phyloP scores from a whole-genome alignment of 2,113 vertebrate species.

The Corvus hawaiiensis region DNA sequence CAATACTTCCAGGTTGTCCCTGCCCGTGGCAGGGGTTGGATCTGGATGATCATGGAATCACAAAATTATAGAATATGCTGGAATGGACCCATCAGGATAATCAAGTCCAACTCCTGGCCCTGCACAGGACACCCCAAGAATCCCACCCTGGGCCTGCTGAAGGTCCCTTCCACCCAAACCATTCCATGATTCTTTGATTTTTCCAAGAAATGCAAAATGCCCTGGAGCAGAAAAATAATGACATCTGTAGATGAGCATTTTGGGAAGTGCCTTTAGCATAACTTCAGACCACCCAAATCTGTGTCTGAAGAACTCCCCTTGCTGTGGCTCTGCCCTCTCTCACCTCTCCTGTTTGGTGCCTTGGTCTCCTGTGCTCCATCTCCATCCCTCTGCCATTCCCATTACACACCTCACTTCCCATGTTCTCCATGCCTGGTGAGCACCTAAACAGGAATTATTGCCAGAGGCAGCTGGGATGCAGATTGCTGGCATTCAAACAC shows the following conservation, averaged over 20 bases:
- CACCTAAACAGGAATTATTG: neutral
- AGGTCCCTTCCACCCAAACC: neutral
- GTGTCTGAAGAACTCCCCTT: neutral
- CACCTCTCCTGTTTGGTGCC: neutral
- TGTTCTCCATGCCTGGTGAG: neutral
- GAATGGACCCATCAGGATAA: too few species aligned
- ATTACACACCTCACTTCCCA: neutral
- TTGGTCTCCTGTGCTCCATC: neutral
- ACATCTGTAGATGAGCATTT: neutral
- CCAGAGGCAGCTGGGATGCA: neutral
- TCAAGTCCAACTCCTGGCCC: accelerated
- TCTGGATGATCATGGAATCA: neutral
- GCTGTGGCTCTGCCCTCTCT: neutral
- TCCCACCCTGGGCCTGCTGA: neutral
- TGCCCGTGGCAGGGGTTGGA: neutral
- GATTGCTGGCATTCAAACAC: neutral
- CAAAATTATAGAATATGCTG: neutral
- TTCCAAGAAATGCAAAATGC: neutral
- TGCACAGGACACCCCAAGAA: neutral
- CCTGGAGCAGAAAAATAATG: neutral
- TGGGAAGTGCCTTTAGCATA: neutral
- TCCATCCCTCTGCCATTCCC: neutral
- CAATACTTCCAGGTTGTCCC: neutral
- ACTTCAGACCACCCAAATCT: neutral
- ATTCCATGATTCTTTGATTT: neutral